Evolutionary conservation across 2,113 vertebrate species (phyloP).

Genomic region (Zosterops hypoxanthus): DNA sequence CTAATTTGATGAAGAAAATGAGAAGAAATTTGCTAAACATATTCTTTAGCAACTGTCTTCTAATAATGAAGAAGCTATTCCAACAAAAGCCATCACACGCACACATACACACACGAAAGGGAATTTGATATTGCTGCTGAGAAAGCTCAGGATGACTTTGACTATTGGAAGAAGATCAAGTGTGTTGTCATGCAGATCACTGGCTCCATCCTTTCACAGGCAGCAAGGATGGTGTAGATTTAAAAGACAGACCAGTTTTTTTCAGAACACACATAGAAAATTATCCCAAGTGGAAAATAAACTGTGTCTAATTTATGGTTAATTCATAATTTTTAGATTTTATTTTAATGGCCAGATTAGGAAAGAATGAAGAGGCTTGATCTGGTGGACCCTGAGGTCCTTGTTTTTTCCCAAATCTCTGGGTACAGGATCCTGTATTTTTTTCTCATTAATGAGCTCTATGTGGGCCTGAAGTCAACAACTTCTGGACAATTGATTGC

Average conservation of each 20-base stretch:
- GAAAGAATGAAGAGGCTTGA: background rate
- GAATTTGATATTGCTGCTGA: background rate
- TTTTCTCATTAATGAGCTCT: background rate
- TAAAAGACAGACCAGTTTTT: background rate
- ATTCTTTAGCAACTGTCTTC: background rate
- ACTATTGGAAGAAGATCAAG: background rate
- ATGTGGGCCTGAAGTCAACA: background rate
- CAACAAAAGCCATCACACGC: background rate
- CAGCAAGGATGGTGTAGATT: background rate
- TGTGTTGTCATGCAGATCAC: background rate
- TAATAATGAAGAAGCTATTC: background rate
- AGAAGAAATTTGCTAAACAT: background rate
- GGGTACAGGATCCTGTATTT: background rate
- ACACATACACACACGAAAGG: background rate
- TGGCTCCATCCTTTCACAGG: background rate
- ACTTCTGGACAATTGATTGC: background rate
- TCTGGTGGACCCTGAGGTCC: background rate
- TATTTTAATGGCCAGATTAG: background rate
- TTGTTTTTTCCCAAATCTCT: background rate
- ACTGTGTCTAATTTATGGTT: background rate
- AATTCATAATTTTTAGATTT: background rate
- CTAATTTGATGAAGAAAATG: constrained; percentile 31
- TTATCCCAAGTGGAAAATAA: background rate
- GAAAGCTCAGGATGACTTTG: background rate
- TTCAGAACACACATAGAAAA: background rate